phyloP scores from a whole-genome alignment of 2,113 vertebrate genomes.

The Leucosticte australis region DNA sequence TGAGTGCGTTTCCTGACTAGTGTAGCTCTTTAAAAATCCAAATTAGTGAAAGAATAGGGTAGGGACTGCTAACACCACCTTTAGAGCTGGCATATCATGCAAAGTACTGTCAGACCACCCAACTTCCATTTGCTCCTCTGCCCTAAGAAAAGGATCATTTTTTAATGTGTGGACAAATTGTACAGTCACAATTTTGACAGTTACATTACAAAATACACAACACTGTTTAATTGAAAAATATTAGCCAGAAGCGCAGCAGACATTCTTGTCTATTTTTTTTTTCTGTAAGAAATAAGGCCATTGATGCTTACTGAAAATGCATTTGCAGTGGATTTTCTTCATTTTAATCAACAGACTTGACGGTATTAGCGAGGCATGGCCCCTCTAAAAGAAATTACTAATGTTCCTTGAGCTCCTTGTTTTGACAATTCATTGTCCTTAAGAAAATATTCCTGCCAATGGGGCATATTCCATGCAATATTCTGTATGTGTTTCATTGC shows the following conservation, averaged over 20 bases:
- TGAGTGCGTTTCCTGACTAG: neutral
- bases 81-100: neutral
- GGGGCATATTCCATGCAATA: neutral
- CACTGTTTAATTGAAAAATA: neutral
- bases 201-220: neutral
- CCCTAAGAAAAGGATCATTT: neutral
- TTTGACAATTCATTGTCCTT: neutral
- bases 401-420: neutral
- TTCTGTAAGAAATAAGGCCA: neutral
- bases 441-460: neutral
- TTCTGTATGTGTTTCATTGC: constrained; percentile 16
- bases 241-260: neutral
- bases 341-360: constrained; percentile 5
- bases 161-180: neutral
- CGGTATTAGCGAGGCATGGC: neutral
- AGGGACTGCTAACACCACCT: neutral
- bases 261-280: neutral
- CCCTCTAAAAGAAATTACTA: neutral
- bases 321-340: constrained; percentile 22
- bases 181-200: neutral
- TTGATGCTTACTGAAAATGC: constrained; percentile 23
- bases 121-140: neutral
- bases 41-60: neutral
- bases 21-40: neutral
- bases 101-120: neutral